These are phyloP conservation scores for Brenthis hecate DNA, from an alignment of 2,888 invertebrate genomes.

Conservation along the genomic window DNA sequence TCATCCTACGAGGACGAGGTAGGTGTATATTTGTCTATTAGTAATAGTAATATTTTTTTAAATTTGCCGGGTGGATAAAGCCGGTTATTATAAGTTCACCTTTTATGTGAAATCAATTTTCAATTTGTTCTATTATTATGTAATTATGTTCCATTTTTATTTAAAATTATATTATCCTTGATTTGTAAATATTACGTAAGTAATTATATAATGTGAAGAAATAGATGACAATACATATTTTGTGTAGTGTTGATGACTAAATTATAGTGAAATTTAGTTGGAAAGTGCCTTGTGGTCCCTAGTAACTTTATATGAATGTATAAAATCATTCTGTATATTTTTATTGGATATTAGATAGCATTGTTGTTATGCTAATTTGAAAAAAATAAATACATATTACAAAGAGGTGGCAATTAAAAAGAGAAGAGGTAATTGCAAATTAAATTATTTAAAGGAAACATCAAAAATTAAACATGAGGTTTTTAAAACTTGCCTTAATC, in stretches of 20 bases:
- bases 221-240: slow-evolving; percentile 3
- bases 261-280: background rate
- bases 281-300: background rate
- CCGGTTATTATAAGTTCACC: slow-evolving; percentile 4
- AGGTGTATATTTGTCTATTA: slow-evolving; percentile 7
- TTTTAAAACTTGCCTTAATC: too few species aligned
- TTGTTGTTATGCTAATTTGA: too few species aligned
- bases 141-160: slow-evolving; percentile 30
- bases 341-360: too few species aligned
- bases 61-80: slow-evolving; percentile 14
- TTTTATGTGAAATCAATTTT: slow-evolving; percentile 6
- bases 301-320: background rate
- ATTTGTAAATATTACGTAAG: slow-evolving; percentile 71
- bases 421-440: too few species aligned
- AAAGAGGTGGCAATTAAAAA: too few species aligned
- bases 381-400: too few species aligned
- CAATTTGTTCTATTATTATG: slow-evolving; percentile 18
- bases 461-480: too few species aligned
- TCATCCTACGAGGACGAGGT: slow-evolving; percentile 2
- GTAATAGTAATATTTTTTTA: background rate
- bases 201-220: slow-evolving; percentile 61
- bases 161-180: slow-evolving; percentile 40
- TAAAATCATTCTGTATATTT: too few species aligned
- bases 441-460: too few species aligned
- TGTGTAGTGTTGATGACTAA: background rate